Evolutionary conservation across 2,113 vertebrate species (phyloP).

Genomic region (Candoia aspera): DNA sequence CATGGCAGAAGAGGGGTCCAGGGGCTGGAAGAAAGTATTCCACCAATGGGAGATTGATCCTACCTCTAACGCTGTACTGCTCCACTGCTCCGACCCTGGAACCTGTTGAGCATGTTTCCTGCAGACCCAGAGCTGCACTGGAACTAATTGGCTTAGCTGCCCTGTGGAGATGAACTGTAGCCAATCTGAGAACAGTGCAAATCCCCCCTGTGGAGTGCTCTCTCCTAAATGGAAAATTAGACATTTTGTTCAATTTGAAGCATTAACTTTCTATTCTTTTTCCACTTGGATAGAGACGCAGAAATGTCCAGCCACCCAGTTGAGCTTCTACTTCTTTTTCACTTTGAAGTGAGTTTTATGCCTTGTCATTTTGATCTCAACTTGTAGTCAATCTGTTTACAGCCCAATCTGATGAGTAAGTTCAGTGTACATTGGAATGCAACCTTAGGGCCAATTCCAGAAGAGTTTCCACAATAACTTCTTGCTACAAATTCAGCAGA

Average conservation of each 20-base stretch:
- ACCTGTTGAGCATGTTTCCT: not conserved
- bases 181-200: not conserved
- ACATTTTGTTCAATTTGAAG: not conserved
- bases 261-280: not conserved
- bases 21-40: not conserved
- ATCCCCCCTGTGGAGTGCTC: not conserved
- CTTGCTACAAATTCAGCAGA: not conserved
- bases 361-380: not conserved
- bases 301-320: not conserved
- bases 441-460: not conserved
- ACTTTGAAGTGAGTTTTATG: not conserved
- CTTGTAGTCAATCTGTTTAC: not conserved
- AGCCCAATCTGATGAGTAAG: constrained; percentile 2
- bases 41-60: not conserved
- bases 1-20: not conserved
- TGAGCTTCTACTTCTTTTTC: not conserved
- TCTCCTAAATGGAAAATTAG: not conserved
- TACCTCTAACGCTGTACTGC: not conserved
- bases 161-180: not conserved
- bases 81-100: not conserved
- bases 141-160: not conserved
- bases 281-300: not conserved
- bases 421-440: not conserved
- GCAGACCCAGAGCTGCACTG: not conserved
- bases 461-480: not conserved